A percentile compares a stretch with the other conserved stretches of the same genome.
These are phyloP conservation scores for Acipenser transmontanus DNA, from an alignment of 2,797 vertebrate species.

Conservation along the genomic window DNA sequence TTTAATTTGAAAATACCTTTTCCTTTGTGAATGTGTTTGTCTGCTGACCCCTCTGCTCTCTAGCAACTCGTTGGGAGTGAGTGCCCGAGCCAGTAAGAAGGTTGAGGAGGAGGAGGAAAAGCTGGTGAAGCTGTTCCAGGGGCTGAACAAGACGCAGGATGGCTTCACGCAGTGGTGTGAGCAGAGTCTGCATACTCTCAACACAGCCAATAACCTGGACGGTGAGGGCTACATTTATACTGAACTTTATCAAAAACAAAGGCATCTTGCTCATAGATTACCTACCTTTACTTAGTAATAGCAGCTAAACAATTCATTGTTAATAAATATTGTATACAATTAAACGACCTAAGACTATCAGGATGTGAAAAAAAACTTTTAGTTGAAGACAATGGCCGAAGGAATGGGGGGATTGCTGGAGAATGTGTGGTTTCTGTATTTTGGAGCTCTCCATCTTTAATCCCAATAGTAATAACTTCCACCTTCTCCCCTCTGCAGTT, in stretches of 20 bases:
- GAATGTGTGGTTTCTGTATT: too few species aligned
- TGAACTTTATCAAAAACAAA: too few species aligned
- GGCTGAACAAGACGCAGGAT: conserved; percentile 88
- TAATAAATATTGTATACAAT: too few species aligned
- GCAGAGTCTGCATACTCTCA: conserved; percentile 93
- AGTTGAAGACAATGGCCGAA: too few species aligned
- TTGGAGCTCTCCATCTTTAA: neutral
- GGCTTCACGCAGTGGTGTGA: conserved; percentile 98
- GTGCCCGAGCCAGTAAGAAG: conserved; percentile 87
- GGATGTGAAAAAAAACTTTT: too few species aligned
- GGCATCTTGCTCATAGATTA: neutral
- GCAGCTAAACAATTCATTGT: too few species aligned
- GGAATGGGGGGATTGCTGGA: conserved; percentile 1
- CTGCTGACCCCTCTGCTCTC: conserved; percentile 17
- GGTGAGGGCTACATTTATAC: conserved; percentile 62
- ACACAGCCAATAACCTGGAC: conserved; percentile 96
- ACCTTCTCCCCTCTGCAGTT: conserved; percentile 58
- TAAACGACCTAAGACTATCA: too few species aligned
- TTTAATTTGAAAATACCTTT: too few species aligned
- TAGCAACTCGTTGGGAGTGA: conserved; percentile 82
- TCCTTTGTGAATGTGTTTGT: neutral
- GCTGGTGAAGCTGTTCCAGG: conserved; percentile 93
- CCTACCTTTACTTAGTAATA: neutral
- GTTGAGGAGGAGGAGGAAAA: conserved; percentile 94
- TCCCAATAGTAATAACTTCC: neutral